Base-by-base conservation (phyloP, 2,797 vertebrate species). In the Falco naumanni region DNA sequence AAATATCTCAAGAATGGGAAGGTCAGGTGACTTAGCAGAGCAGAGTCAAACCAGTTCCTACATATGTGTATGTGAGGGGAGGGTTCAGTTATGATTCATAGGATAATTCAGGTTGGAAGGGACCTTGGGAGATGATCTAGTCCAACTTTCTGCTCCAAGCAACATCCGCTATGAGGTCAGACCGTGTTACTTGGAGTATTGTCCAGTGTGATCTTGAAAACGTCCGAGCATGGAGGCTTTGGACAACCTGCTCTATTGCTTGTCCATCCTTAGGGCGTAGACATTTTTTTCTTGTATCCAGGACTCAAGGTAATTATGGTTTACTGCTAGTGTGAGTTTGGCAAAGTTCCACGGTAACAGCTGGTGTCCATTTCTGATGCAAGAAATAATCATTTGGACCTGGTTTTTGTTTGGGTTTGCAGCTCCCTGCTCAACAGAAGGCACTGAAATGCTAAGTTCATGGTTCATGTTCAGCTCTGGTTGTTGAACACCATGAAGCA, bases 1-100 rank as follows among this genome's bases (percentile, higher is more conserved):
- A 96, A 92, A 0, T 34, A 78, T 65, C 65, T 81, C 48, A 37
- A 60, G 95, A 88, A 70, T 88, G 84, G 89, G 47, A 81, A 21
- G 45, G 51, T 65, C 54, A 45, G 34, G 82, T 97, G 95, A 96
- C 81, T 96, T 93, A 92, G 78, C 68, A 78, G 69, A 74, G 43
- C 48, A 64, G 84, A 74, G 61, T 77, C 91, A 89, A 71, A 92
- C 94, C 87, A 90, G 92, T 96, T 93, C 84, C 79, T 86, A 11
- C 2, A 0, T 2, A 0, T 57, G 56, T 79, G 24, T 82, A 16
- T 68, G 66, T 79, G 65, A 93, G 53, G 57, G 78, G 72, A 92
- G 87, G 84, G 69, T 94, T 96, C 87, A 39, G 53, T 71, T 85
- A 6, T 96, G 96, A 95, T 85, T 97, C 92, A 95, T 2, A 33